phyloP scores from a whole-genome alignment of 2,797 vertebrate genomes.

The Sarcoramphus papa region DNA sequence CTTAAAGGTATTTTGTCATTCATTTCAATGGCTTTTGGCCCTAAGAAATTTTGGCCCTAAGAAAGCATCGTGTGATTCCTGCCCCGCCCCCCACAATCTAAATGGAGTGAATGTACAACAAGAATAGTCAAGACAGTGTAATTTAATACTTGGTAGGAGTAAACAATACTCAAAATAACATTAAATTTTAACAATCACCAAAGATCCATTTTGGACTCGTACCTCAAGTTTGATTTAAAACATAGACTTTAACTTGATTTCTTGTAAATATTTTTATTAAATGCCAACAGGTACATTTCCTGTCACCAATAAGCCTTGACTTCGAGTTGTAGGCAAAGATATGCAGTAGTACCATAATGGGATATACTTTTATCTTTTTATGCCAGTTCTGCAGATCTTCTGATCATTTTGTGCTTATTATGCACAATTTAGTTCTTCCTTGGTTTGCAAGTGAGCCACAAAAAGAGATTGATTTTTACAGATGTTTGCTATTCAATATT shows the following conservation, averaged over 20 bases:
- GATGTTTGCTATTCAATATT: conserved; percentile 40
- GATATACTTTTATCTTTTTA: conserved; percentile 17
- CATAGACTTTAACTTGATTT: background rate
- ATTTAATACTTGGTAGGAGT: background rate
- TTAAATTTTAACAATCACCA: background rate
- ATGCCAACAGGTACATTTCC: background rate
- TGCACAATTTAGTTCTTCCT: conserved; percentile 25
- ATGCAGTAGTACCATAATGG: background rate
- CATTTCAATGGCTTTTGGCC: background rate
- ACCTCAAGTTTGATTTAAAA: background rate
- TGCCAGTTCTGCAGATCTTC: conserved; percentile 11
- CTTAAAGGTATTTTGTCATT: background rate
- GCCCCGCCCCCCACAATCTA: accelerated
- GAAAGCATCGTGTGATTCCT: background rate
- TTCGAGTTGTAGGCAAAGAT: background rate
- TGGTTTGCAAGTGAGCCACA: conserved; percentile 21
- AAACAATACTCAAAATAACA: background rate
- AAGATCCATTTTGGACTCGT: background rate
- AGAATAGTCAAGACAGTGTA: background rate
- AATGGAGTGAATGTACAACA: background rate
- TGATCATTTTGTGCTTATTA: conserved; percentile 33
- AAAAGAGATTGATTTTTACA: conserved; percentile 47
- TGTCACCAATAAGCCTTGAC: background rate
- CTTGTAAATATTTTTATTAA: background rate
- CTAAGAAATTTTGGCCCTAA: background rate